phyloP scores from a whole-genome alignment of 1,140 invertebrate species.

The Calephelis nemesis region DNA sequence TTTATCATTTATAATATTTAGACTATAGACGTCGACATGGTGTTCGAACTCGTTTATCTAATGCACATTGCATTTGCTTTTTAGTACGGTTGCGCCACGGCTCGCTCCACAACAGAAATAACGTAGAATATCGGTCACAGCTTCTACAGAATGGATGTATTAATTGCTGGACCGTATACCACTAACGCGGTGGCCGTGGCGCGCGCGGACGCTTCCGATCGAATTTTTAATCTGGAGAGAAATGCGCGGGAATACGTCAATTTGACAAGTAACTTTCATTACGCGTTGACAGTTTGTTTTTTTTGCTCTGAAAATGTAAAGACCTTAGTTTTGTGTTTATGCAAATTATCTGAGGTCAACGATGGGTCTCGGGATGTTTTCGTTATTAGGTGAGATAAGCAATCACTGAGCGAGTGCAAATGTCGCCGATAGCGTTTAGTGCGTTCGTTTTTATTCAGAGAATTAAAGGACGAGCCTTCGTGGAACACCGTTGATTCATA shows the following conservation, averaged over 20 bases:
- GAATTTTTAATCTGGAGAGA: conserved; percentile 44
- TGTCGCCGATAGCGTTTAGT: conserved; percentile 52
- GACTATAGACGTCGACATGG: conserved; percentile 23
- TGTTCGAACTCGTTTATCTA: conserved; percentile 67
- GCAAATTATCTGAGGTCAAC: conserved; percentile 42
- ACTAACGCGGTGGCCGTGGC: conserved; percentile 63
- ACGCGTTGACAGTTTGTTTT: conserved; percentile 30
- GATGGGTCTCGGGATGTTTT: conserved; percentile 43
- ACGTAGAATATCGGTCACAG: conserved; percentile 76
- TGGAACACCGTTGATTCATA: conserved; percentile 72
- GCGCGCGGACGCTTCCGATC: conserved; percentile 69
- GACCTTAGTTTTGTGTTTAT: neutral
- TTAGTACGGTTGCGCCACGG: conserved; percentile 72
- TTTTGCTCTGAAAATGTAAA: conserved; percentile 31
- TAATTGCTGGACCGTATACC: conserved; percentile 68
- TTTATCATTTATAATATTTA: too few relatives aligned
- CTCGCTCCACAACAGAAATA: conserved; percentile 67
- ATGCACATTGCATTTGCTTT: conserved; percentile 72
- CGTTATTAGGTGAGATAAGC: conserved; percentile 61
- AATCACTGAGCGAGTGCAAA: conserved; percentile 68
- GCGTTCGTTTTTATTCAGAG: conserved; percentile 22
- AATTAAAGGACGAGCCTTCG: conserved; percentile 58
- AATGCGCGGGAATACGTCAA: conserved; percentile 46
- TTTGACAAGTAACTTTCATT: conserved; percentile 35
- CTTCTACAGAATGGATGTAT: conserved; percentile 63